phyloP scores from a whole-genome alignment of 2,888 invertebrate species.

The Ischnus inquisitorius region DNA sequence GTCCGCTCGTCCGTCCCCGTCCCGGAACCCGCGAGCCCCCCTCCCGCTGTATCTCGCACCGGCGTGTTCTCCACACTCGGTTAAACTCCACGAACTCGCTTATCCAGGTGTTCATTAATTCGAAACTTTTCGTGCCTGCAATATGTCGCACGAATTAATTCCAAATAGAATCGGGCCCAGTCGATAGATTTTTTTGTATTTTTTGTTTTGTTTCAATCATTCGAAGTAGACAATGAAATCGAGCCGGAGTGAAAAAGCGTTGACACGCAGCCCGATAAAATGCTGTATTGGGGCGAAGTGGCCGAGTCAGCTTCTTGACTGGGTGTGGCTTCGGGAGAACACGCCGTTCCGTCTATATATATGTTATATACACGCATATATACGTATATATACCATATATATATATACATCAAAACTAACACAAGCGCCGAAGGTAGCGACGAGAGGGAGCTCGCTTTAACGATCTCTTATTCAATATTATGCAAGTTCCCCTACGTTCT shows the following conservation, averaged over 20 bases:
- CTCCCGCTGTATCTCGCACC: conserved; percentile 32
- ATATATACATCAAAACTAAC: not conserved
- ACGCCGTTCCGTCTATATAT: conserved; percentile 56
- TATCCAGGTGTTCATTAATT: conserved; percentile 49
- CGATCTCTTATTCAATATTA: conserved; percentile 45
- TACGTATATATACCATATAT: not conserved
- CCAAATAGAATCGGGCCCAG: too few species aligned
- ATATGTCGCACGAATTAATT: not conserved
- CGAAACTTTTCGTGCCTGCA: not conserved
- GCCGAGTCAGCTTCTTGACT: conserved; percentile 55
- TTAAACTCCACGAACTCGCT: not conserved
- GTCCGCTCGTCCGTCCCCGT: conserved; percentile 45
- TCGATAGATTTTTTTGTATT: not conserved
- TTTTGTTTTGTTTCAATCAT: not conserved
- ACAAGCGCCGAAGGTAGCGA: conserved; percentile 53
- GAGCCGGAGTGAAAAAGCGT: not conserved
- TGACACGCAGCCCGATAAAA: conserved; percentile 17
- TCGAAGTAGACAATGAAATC: not conserved
- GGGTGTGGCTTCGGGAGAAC: conserved; percentile 71
- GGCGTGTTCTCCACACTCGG: conserved; percentile 53
- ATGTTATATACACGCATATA: not conserved
- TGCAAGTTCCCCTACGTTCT: conserved; percentile 46
- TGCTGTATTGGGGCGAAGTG: conserved; percentile 15
- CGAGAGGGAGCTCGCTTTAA: conserved; percentile 34
- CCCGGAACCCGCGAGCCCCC: conserved; percentile 11